Percentiles rank a stretch among this genome's conserved stretches.
These are phyloP conservation scores for Cactoblastis cactorum DNA, from an alignment of 2,888 invertebrate genomes.

Conservation along the genomic window DNA sequence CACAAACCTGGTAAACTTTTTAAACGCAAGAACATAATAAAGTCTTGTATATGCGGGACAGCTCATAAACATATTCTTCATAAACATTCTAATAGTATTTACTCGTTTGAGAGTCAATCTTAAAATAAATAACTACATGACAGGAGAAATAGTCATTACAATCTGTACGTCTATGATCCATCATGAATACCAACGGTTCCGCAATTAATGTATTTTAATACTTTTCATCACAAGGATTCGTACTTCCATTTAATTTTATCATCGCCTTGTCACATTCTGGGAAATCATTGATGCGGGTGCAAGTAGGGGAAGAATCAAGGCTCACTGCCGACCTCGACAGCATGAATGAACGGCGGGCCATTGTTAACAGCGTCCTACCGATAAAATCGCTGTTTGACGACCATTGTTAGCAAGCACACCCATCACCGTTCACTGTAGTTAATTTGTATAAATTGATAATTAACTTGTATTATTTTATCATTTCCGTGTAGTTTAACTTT, in stretches of 20 bases:
- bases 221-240: background rate
- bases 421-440: conserved; percentile 22
- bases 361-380: conserved; percentile 38
- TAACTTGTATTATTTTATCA: conserved; percentile 7
- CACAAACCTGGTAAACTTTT: too few relatives aligned
- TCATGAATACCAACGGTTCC: background rate
- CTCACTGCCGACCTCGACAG: conserved; percentile 33
- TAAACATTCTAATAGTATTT: too few relatives aligned
- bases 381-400: conserved; percentile 35
- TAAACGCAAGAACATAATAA: too few relatives aligned
- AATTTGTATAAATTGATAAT: conserved; percentile 22
- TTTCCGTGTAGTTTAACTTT: background rate
- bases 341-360: conserved; percentile 36
- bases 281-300: conserved; percentile 20
- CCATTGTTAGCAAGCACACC: conserved; percentile 34
- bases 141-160: too few relatives aligned
- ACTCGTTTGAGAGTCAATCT: too few relatives aligned
- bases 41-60: too few relatives aligned
- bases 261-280: conserved; percentile 9
- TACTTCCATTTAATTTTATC: background rate
- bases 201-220: background rate
- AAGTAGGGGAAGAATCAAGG: conserved; percentile 31
- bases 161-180: too few relatives aligned
- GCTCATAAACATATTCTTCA: too few relatives aligned
- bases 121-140: too few relatives aligned